A percentile compares a stretch with the other conserved stretches of the same genome.
These are phyloP conservation scores for Columba janthina DNA, from an alignment of 2,113 vertebrate genomes.

Conservation along the genomic window DNA sequence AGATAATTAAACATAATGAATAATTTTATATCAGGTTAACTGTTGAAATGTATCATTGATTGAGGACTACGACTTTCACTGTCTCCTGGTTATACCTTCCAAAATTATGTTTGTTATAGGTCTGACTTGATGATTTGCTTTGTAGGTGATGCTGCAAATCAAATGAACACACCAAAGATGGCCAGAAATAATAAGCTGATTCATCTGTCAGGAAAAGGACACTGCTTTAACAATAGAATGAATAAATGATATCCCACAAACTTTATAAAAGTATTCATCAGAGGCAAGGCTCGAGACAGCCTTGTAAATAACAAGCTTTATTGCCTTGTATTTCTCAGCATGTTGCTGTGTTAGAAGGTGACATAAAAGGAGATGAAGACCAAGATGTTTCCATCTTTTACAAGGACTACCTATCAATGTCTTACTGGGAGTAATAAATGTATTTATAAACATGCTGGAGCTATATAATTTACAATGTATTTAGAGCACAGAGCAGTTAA, in stretches of 20 bases:
- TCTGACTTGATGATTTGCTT: not conserved
- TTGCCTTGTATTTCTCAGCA: slow-evolving; percentile 14
- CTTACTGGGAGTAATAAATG: slow-evolving; percentile 53
- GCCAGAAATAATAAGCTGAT: not conserved
- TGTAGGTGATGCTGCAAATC: not conserved
- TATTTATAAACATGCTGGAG: slow-evolving; percentile 22
- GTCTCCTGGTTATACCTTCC: not conserved
- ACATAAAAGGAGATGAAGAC: not conserved
- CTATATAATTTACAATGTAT: slow-evolving; percentile 32
- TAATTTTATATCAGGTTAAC: not conserved
- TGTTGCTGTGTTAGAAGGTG: slow-evolving; percentile 3
- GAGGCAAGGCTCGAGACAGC: not conserved
- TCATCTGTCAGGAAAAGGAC: not conserved
- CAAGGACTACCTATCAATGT: not conserved
- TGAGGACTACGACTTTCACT: not conserved
- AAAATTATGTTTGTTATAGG: not conserved
- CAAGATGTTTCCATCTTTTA: slow-evolving; percentile 12
- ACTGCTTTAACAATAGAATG: not conserved
- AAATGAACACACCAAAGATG: not conserved
- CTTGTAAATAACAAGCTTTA: slow-evolving; percentile 40
- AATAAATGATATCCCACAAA: not conserved
- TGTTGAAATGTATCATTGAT: not conserved
- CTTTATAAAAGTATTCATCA: not conserved
- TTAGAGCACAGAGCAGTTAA: slow-evolving; percentile 14
- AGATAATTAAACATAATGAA: not conserved